Base-by-base conservation (phyloP, 1,140 invertebrate species). In the Aradophagus sp. region DNA sequence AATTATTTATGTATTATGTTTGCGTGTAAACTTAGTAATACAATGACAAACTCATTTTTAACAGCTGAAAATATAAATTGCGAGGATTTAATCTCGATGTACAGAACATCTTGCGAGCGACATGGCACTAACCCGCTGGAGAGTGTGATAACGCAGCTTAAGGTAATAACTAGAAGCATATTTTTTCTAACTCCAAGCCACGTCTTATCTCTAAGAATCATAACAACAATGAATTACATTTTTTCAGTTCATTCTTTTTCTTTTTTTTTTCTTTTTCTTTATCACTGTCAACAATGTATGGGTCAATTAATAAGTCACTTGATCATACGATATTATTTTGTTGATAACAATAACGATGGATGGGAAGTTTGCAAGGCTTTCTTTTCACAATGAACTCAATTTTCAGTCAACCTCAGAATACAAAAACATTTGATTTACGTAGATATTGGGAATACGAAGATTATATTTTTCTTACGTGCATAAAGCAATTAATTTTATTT, bases 131-230 rank as follows among this genome's bases (percentile, higher is more conserved):
- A 88, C 75, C 91, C 92, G 17, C 82, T 93, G 41, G 86, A 88
- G 50, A 87, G 84, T 61, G 88, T 95, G 52, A 69, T 94, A 65
- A 86, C 91, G 48, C 93, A 95, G 77, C 86, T 95, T 68, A 88
- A 92, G 86, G 88, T 89, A 80, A 84, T 76, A 41, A 61, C 41
- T 61, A 58, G 41, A 59, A 58, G 42, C 69, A 13, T 36, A 53
- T 59, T 63, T 70, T 62, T 70, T 10, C 50, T 19, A 76, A 83
- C 2, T 61, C 48, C 47, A 80, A n/a, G 39, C 35, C 44, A 50
- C 14, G 34, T 56, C 44, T 63, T 70, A 47, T 68, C 53, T 13
- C 4, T 34, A n/a, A 14, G 2, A 34, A 34, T 34, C 12, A 31
- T 14, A 47, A 39, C 44, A 44, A 36, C 31, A 39, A 26, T 15